Evolutionary conservation across 2,888 invertebrate genomes (phyloP), one percentile per base, ranked within the genome.

Genomic region (Lypha dubia): DNA sequence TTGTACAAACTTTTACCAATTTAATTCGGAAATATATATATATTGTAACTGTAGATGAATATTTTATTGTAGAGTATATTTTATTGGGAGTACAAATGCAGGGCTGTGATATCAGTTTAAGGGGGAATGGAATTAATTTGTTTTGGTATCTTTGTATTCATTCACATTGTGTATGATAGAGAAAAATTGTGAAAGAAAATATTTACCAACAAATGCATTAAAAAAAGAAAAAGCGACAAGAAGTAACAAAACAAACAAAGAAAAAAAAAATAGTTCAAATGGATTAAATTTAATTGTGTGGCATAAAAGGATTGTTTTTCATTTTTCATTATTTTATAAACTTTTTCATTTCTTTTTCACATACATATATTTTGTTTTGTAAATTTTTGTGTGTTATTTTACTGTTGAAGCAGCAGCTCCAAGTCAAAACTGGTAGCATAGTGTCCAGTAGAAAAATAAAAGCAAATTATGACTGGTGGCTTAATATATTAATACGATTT

Each of bases 231-330:
- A 79, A 80, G 79, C 51, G 86, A 67, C 15, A 70, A 65, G 82
- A 84, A 65, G 74, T 28, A 28, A 5, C 5, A 28, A 28, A n/a
- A n/a, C n/a, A n/a, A n/a, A n/a, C n/a, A n/a, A n/a, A 76, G 83
- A 49, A 84, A 84, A 83, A 84, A 83, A 79, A 82, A 82, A 81
- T 62, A 46, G 68, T 82, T 80, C 53, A 79, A 79, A 75, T 84
- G 87, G 83, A 87, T 86, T 87, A 83, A 86, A 86, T 86, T 85
- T 86, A 79, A 76, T 79, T 87, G 83, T 77, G 67, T 73, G 75
- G 76, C 79, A 60, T 80, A 62, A 80, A 84, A 80, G 71, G 62
- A 80, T 77, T 84, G 35, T 53, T 73, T 74, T 73, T 58, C 28
- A 74, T 74, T 53, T 15, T 63, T 17, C 41, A 20, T 44, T 44